Evolutionary conservation across 1,140 invertebrate genomes (phyloP).

Genomic region (Brachionus koreanus): DNA sequence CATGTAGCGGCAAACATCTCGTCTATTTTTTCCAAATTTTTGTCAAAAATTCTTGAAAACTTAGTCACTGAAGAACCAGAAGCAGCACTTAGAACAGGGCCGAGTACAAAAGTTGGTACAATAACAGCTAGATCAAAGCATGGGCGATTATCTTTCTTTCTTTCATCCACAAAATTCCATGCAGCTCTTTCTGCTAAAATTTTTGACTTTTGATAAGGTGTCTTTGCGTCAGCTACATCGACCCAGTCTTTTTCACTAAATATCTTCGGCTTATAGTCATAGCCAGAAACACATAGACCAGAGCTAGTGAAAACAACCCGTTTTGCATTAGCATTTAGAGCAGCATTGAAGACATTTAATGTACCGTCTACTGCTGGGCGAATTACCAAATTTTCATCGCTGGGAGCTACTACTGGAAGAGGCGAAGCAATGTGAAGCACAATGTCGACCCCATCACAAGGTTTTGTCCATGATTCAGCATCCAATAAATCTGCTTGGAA

Average conservation of each 20-base stretch:
- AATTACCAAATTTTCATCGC: conserved; percentile 60
- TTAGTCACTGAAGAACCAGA: conserved; percentile 5
- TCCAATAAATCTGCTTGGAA: conserved; percentile 27
- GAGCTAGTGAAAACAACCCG: conserved; percentile 64
- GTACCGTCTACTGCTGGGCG: conserved; percentile 64
- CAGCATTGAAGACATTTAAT: conserved; percentile 61
- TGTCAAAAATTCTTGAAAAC: conserved; percentile 1
- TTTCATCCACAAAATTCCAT: conserved; percentile 62
- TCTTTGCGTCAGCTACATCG: conserved; percentile 48
- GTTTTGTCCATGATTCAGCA: conserved; percentile 7
- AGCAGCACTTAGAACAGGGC: conserved; percentile 57
- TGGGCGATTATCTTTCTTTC: conserved; percentile 43
- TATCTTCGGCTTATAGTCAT: conserved; percentile 49
- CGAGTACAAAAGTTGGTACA: conserved; percentile 62
- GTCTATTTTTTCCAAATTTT: neutral
- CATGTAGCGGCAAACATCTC: conserved; percentile 49
- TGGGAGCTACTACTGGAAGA: conserved; percentile 55
- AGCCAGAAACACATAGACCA: conserved; percentile 61
- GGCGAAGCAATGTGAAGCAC: conserved; percentile 65
- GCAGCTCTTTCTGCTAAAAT: conserved; percentile 63
- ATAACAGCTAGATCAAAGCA: conserved; percentile 61
- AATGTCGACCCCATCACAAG: conserved; percentile 22
- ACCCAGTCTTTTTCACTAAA: conserved; percentile 63
- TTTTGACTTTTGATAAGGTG: conserved; percentile 61
- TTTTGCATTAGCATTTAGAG: conserved; percentile 59